These are phyloP conservation scores for Eulemur macaco DNA, from an alignment of 2,113 vertebrate genomes.

Conservation along the genomic window DNA sequence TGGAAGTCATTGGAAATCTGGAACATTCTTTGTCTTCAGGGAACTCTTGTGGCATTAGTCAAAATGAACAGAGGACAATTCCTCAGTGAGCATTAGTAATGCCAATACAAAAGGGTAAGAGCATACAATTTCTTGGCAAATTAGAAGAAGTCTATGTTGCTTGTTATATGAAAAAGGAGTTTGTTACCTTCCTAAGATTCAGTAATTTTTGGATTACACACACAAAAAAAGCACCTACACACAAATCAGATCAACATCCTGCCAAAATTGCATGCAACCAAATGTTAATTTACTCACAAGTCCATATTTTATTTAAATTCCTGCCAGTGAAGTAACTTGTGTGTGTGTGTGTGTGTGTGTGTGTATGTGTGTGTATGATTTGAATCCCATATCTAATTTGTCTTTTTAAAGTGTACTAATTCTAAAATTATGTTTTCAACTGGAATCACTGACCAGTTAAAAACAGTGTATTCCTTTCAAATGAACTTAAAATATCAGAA, in stretches of 20 bases:
- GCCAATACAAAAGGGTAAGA: neutral
- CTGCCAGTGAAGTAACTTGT: neutral
- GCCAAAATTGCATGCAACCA: neutral
- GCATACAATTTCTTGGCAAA: neutral
- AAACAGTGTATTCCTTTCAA: neutral
- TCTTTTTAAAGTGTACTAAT: neutral
- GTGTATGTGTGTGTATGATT: neutral
- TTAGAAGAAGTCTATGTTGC: neutral
- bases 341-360: neutral
- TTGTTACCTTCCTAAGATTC: neutral
- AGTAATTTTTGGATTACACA: neutral
- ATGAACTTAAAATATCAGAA: constrained; percentile 6
- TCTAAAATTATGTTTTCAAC: constrained; percentile 28
- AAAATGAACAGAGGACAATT: neutral
- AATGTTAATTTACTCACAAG: neutral
- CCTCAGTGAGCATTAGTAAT: neutral
- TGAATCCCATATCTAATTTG: neutral
- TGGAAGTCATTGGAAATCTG: neutral
- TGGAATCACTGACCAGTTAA: neutral
- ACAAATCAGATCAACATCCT: neutral
- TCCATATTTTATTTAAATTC: constrained; percentile 2
- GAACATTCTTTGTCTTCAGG: constrained; percentile 6
- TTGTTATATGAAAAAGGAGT: neutral
- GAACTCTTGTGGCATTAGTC: neutral
- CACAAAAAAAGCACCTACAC: neutral